Conservation (phyloP, 2,797 vertebrate genomes). For the Hybognathus amarus region DNA sequence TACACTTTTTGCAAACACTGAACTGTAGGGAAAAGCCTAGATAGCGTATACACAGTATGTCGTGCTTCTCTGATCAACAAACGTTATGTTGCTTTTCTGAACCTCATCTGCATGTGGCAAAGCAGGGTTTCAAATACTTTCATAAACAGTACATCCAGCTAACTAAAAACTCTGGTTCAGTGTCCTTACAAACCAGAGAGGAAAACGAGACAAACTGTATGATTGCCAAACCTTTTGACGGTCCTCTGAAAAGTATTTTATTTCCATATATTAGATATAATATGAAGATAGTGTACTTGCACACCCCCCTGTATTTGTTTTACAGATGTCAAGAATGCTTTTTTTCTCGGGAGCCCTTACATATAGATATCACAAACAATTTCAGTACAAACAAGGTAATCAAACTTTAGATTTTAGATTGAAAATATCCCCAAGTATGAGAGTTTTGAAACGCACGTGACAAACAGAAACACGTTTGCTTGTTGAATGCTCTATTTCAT, state of each 20-base stretch:
- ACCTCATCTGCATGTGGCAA: conserved; percentile 54
- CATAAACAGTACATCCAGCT: conserved; percentile 18
- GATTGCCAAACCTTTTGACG: conserved; percentile 1
- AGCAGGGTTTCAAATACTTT: conserved; percentile 52
- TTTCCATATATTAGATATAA: conserved; percentile 10
- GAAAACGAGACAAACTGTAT: not conserved
- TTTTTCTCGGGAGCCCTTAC: not conserved
- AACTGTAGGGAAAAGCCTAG: conserved; percentile 40
- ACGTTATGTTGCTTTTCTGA: conserved; percentile 49
- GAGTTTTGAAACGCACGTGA: conserved; percentile 23
- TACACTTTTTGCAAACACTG: conserved; percentile 37
- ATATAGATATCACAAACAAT: conserved; percentile 9
- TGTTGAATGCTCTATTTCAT: conserved; percentile 39
- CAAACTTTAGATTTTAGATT: conserved; percentile 22
- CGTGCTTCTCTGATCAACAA: conserved; percentile 37
- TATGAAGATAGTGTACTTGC: not conserved
- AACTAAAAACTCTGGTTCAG: conserved; percentile 21
- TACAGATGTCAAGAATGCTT: not conserved
- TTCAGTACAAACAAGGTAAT: not conserved
- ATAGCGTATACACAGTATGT: conserved; percentile 29
- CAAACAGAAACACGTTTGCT: not conserved
- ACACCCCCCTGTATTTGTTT: not conserved
- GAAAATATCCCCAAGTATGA: not conserved
- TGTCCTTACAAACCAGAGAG: conserved; percentile 20
- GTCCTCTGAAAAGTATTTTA: conserved; percentile 15